Base-by-base conservation (phyloP, 2,113 vertebrate species). In the Poecile atricapillus region DNA sequence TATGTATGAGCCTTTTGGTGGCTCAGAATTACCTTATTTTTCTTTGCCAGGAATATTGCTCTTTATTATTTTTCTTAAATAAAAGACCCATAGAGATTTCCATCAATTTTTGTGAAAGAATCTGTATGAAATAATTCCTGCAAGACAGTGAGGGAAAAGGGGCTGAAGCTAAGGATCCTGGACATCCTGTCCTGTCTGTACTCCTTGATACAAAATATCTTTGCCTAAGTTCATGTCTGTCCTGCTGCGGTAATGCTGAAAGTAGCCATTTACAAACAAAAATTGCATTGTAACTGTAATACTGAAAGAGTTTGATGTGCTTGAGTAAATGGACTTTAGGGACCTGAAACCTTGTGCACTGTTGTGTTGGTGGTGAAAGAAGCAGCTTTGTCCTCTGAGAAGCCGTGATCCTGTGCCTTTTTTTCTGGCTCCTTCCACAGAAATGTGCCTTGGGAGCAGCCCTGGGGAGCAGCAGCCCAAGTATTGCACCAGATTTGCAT, bases 231-330 rank as follows among this genome's bases (percentile, higher is more conserved):
- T 71, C 11, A 2, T 75, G 44, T 16, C 22, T 56, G 13, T 83
- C 49, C 71, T 85, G 44, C 70, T 82, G 44, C 62, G 83, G 22
- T 49, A 71, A 22, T 2, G 5, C 18, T 64, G 31, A 59, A 77
- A 81, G 35, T 7, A 87, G 7, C 27, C 13, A 24, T 59, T 77
- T 81, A 47, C 41, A 68, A 87, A 71, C 21, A 25, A 65, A 75
- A 65, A 58, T 30, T 41, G 24, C 19, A 11, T 35, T 74, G 3
- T 30, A 67, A 39, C 14, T 56, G 11, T 50, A 62, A 10, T 69
- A 53, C 9, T 41, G 41, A 50, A 68, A 35, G 33, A 69, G 14
- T 55, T 47, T 64, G 31, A 13, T 0, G 0, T 46, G 12, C 44
- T 71, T 68, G 35, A 41, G 46, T 59, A 27, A 33, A 75, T 35